A percentile compares a stretch with the other conserved stretches of the same genome.
These are phyloP conservation scores for Eulithis testata DNA, from an alignment of 2,888 invertebrate species.

Conservation along the genomic window DNA sequence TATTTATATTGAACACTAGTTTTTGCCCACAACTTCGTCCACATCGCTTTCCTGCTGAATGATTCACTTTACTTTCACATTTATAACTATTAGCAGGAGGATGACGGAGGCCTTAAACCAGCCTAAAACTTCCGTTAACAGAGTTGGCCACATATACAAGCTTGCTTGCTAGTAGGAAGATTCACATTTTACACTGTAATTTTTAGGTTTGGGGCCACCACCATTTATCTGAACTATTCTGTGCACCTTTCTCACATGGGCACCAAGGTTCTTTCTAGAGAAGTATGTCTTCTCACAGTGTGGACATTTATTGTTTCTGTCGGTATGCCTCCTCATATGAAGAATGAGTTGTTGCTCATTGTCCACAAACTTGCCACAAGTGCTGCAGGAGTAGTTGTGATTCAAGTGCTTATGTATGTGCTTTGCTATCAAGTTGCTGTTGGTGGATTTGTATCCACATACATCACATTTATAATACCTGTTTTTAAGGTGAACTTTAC, in stretches of 20 bases:
- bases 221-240: constrained; percentile 15
- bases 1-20: not conserved
- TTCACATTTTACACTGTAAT: constrained; percentile 7
- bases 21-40: no score
- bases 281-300: constrained; percentile 61
- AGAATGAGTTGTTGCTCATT: constrained; percentile 52
- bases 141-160: no score
- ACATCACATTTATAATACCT: constrained; percentile 57
- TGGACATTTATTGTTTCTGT: constrained; percentile 59
- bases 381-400: constrained; percentile 57
- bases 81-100: no score
- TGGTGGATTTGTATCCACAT: constrained; percentile 57
- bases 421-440: constrained; percentile 47
- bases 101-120: no score
- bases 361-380: constrained; percentile 65
- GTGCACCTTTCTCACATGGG: constrained; percentile 42
- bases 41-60: no score
- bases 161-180: no score
- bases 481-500: constrained; percentile 54
- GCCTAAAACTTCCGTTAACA: no score
- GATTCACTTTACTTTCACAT: no score
- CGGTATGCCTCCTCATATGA: constrained; percentile 64
- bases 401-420: constrained; percentile 60
- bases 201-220: not conserved
- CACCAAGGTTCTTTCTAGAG: constrained; percentile 44